A percentile compares a stretch with the other conserved stretches of the same genome.
Evolutionary conservation across 2,113 vertebrate genomes (phyloP).

Genomic region (Tachysurus vachellii): DNA sequence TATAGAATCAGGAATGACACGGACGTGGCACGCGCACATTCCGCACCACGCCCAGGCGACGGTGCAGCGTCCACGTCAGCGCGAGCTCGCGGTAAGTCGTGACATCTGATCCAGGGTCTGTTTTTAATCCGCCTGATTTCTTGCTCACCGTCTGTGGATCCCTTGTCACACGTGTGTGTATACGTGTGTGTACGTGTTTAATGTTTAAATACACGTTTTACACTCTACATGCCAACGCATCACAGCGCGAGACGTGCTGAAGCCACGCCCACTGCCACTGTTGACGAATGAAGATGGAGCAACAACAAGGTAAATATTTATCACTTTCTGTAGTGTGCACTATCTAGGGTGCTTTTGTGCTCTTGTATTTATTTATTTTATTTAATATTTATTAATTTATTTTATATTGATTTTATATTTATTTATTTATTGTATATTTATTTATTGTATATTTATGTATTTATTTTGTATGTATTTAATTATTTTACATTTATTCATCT

Average conservation of each 20-base stretch:
- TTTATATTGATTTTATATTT: neutral
- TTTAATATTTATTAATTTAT: neutral
- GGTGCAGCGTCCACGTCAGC: neutral
- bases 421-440: too few species aligned
- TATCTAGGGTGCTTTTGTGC: neutral
- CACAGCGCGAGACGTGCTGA: neutral
- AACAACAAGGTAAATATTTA: slow-evolving; percentile 40
- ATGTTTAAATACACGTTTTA: neutral
- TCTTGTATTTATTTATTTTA: neutral
- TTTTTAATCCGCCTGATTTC: neutral
- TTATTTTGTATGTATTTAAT: too few species aligned
- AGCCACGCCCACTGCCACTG: neutral
- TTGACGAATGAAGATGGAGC: slow-evolving; percentile 31
- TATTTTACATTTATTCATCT: too few species aligned
- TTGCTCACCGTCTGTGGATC: neutral
- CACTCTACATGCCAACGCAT: neutral
- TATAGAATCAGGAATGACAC: too few species aligned
- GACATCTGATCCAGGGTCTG: neutral
- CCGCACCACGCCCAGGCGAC: neutral
- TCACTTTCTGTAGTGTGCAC: neutral
- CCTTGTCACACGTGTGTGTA: too few species aligned
- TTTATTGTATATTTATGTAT: too few species aligned
- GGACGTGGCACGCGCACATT: neutral
- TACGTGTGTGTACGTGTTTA: neutral
- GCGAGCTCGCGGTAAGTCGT: neutral